phyloP scores from a whole-genome alignment of 2,888 invertebrate genomes.

The Liopterus haemorrhoidalis region DNA sequence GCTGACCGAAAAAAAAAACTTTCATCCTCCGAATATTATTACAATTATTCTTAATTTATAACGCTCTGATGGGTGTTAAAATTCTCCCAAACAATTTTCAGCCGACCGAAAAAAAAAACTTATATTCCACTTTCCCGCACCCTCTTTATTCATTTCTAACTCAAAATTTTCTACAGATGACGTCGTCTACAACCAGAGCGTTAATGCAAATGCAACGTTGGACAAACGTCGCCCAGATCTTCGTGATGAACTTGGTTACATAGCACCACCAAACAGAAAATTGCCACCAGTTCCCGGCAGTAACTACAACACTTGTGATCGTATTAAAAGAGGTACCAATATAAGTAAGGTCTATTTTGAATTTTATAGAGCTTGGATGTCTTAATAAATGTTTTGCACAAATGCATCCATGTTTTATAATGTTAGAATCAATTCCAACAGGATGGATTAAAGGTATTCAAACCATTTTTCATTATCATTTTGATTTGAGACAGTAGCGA shows the following conservation, averaged over 20 bases:
- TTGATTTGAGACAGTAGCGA: no score
- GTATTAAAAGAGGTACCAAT: conserved; percentile 88
- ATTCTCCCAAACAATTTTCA: not conserved
- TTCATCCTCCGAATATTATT: no score
- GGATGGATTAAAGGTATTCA: no score
- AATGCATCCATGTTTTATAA: no score
- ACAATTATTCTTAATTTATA: no score
- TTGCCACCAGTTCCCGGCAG: conserved; percentile 88
- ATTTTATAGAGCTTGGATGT: not conserved
- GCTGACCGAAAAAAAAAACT: no score
- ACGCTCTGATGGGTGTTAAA: not conserved
- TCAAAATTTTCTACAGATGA: conserved; percentile 58
- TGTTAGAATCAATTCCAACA: no score
- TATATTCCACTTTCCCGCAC: not conserved
- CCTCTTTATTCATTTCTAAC: not conserved
- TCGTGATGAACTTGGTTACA: conserved; percentile 85
- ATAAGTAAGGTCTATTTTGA: conserved; percentile 66
- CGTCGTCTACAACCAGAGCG: conserved; percentile 84
- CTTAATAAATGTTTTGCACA: conserved; percentile 6
- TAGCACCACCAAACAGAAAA: conserved; percentile 88
- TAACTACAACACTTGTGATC: conserved; percentile 89
- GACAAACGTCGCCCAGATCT: conserved; percentile 79
- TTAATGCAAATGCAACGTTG: conserved; percentile 60
- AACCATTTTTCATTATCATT: no score
- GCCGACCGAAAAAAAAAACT: not conserved